Evolutionary conservation across 2,797 vertebrate genomes (phyloP).

Genomic region (Acanthornis magna): DNA sequence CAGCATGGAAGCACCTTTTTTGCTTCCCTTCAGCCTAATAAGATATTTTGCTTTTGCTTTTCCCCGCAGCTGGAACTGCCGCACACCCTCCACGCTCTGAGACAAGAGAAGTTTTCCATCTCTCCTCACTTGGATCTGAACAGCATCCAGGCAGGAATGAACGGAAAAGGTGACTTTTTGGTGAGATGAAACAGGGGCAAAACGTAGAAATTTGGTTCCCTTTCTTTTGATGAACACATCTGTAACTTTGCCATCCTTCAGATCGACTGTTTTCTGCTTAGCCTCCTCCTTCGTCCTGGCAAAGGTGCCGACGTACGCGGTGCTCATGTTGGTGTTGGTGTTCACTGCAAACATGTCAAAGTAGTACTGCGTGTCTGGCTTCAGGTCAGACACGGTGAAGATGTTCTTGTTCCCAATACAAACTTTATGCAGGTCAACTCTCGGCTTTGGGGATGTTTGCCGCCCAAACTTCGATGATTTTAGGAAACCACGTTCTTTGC

Average conservation of each 20-base stretch:
- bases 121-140: constrained; percentile 92
- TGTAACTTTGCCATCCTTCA: constrained; percentile 92
- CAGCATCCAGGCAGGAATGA: constrained; percentile 88
- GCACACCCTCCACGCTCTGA: constrained; percentile 89
- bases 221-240: constrained; percentile 94
- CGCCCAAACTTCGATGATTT: constrained; percentile 81
- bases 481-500: constrained; percentile 80
- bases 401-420: constrained; percentile 96
- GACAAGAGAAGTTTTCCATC: constrained; percentile 92
- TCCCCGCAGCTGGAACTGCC: constrained; percentile 92
- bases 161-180: constrained; percentile 91
- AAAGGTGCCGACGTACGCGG: constrained; percentile 93
- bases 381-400: constrained; percentile 92
- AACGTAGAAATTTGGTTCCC: constrained; percentile 89
- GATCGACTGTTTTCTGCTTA: constrained; percentile 89
- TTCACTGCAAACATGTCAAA: constrained; percentile 96
- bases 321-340: constrained; percentile 89
- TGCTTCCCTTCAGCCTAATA: constrained; percentile 89
- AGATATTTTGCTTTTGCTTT: constrained; percentile 96
- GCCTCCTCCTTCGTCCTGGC: constrained; percentile 95
- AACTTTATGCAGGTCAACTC: constrained; percentile 86
- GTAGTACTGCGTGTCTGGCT: constrained; percentile 95
- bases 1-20: constrained; percentile 89
- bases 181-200: constrained; percentile 93
- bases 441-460: constrained; percentile 76